Conservation (phyloP, 2,888 invertebrate species). For the Leptothorax acervorum region DNA sequence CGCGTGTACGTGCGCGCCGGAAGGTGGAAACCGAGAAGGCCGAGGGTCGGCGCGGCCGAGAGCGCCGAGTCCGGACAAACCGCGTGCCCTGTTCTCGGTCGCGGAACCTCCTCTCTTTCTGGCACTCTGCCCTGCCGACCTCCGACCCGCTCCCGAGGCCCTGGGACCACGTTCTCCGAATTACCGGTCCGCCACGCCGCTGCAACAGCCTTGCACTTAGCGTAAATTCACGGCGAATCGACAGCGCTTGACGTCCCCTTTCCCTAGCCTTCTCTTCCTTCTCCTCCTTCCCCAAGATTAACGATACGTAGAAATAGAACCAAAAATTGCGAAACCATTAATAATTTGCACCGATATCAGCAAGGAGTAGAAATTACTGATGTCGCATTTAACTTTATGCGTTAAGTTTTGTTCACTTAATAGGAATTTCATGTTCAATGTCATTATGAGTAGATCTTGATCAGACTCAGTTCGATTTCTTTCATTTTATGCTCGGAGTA, state of each 20-base stretch:
- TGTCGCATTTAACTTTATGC: background rate
- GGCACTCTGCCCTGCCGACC: conserved; percentile 84
- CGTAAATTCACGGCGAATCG: conserved; percentile 81
- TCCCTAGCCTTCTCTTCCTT: conserved; percentile 64
- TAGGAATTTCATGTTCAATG: background rate
- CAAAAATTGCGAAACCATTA: background rate
- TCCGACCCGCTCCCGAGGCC: conserved; percentile 81
- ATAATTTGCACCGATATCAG: conserved; percentile 45
- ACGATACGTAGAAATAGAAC: conserved; percentile 52
- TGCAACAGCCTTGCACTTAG: conserved; percentile 81
- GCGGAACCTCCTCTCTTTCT: conserved; percentile 78
- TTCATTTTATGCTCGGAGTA: background rate
- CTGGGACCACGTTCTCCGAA: conserved; percentile 83
- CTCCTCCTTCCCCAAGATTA: conserved; percentile 47
- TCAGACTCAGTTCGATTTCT: background rate
- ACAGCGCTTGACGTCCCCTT: conserved; percentile 74
- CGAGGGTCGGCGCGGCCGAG: conserved; percentile 54
- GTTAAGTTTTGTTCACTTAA: background rate
- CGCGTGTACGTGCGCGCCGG: conserved; percentile 66
- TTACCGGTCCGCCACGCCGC: conserved; percentile 80
- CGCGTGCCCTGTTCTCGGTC: conserved; percentile 62
- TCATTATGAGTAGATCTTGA: background rate
- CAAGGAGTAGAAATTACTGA: background rate
- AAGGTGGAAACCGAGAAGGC: conserved; percentile 62
- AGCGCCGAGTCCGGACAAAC: conserved; percentile 64